Evolutionary conservation across 2,113 vertebrate species (phyloP), one percentile per base, ranked within the genome.

Genomic region (Gasterosteus aculeatus): DNA sequence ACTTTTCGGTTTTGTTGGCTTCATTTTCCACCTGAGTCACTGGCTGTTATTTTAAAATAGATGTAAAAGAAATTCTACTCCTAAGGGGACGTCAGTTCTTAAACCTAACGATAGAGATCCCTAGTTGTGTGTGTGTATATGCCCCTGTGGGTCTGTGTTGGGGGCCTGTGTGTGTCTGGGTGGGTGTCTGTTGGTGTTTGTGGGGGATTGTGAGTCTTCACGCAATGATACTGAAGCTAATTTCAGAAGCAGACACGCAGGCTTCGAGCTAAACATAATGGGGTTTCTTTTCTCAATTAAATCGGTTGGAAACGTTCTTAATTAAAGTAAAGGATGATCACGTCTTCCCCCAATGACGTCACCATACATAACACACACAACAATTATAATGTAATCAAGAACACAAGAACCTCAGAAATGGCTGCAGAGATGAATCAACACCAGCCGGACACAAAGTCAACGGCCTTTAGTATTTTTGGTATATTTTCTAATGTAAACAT

Each of bases 1-100:
- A 83, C 64, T 64, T 71, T 81, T 90, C 66, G 74, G 71, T 74
- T 59, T 79, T 42, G 22, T 33, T 64, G 57, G 47, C 69, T 44
- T 73, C 33, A 29, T 71, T 57, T 62, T 39, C 53, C 58, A 46
- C 29, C 35, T 64, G 44, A 22, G 63, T 78, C 61, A 14, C 59
- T 8, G 47, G 10, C 16, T 35, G 15, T 69, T 82, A 60, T 18
- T 47, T 57, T 39, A 18, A 67, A 66, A 72, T 41, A 44, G 42
- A 71, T 38, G 18, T 38, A 4, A 41, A 68, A 56, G 57, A 56
- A 80, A 46, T 35, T 9, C 11, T 29, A 15, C 58, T 62, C 35
- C 35, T 2, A 9, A 61, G 22, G 56, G 77, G 72, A 69, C 77
- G 53, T 77, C 35, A 44, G 57, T 74, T 58, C 26, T 61, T 65